These are phyloP conservation scores for Hyphantria cunea DNA, from an alignment of 1,140 invertebrate genomes.

Conservation along the genomic window DNA sequence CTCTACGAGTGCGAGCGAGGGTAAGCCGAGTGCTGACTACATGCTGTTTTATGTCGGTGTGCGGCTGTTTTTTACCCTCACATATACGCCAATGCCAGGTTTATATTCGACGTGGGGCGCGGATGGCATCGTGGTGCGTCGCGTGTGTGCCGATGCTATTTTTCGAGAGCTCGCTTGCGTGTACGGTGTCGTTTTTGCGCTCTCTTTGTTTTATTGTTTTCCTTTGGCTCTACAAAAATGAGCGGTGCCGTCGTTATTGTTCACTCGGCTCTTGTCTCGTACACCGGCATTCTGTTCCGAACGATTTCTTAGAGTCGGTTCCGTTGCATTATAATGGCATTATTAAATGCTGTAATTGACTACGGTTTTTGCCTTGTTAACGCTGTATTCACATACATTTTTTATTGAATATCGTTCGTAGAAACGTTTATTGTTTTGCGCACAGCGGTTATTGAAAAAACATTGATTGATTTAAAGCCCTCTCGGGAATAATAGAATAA, in stretches of 20 bases:
- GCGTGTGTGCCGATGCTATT: slow-evolving; percentile 57
- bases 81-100: slow-evolving; percentile 56
- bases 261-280: slow-evolving; percentile 53
- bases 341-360: slow-evolving; percentile 50
- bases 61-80: slow-evolving; percentile 50
- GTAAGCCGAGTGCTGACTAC: slow-evolving; percentile 35
- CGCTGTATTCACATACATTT: slow-evolving; percentile 49
- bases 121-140: slow-evolving; percentile 39
- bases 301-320: slow-evolving; percentile 47
- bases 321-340: slow-evolving; percentile 48
- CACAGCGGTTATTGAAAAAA: slow-evolving; percentile 35
- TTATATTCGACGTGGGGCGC: slow-evolving; percentile 46
- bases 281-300: slow-evolving; percentile 27
- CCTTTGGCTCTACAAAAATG: slow-evolving; percentile 58
- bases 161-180: slow-evolving; percentile 62
- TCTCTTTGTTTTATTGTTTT: slow-evolving; percentile 70
- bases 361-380: slow-evolving; percentile 55
- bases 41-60: slow-evolving; percentile 42
- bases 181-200: slow-evolving; percentile 58
- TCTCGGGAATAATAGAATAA: slow-evolving; percentile 44
- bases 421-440: slow-evolving; percentile 46
- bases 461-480: slow-evolving; percentile 36
- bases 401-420: slow-evolving; percentile 42
- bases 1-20: slow-evolving; percentile 53
- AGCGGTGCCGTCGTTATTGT: slow-evolving; percentile 60